Conservation (phyloP, 2,113 vertebrate genomes). For the Amblyopsis rosae region DNA sequence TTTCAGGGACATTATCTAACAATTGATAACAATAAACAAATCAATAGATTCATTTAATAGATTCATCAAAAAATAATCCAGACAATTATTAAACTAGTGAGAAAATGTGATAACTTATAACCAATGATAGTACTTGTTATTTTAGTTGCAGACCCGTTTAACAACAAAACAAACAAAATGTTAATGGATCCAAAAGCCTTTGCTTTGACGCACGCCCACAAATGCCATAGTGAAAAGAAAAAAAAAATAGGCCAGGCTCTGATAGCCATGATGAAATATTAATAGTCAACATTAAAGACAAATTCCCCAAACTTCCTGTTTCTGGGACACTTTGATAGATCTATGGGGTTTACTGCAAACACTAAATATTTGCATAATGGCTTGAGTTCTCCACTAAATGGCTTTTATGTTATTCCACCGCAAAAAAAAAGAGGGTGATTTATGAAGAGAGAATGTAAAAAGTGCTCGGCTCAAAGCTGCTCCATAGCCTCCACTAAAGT, state of each 20-base stretch:
- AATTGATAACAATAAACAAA: constrained; percentile 23
- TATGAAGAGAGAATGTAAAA: constrained; percentile 50
- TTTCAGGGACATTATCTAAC: background rate
- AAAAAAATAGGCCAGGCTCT: constrained; percentile 67
- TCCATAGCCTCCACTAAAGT: constrained; percentile 61
- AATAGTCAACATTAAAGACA: constrained; percentile 70
- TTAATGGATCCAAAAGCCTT: background rate
- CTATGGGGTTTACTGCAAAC: constrained; percentile 69
- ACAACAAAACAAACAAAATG: constrained; percentile 16
- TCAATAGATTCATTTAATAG: background rate
- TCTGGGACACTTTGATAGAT: constrained; percentile 67
- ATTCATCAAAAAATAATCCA: too few species aligned
- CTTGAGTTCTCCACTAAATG: constrained; percentile 66
- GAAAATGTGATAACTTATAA: too few species aligned
- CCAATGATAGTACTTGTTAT: background rate
- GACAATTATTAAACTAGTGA: too few species aligned
- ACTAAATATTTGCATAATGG: constrained; percentile 74
- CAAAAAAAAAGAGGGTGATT: constrained; percentile 52
- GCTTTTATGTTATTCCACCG: constrained; percentile 58
- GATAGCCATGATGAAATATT: constrained; percentile 74
- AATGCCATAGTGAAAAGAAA: constrained; percentile 30
- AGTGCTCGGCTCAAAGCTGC: constrained; percentile 50
- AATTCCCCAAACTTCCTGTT: constrained; percentile 69
- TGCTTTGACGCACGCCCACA: background rate
- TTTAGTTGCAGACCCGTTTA: background rate